Evolutionary conservation across 2,113 vertebrate species (phyloP).

Genomic region (Pithys albifrons): DNA sequence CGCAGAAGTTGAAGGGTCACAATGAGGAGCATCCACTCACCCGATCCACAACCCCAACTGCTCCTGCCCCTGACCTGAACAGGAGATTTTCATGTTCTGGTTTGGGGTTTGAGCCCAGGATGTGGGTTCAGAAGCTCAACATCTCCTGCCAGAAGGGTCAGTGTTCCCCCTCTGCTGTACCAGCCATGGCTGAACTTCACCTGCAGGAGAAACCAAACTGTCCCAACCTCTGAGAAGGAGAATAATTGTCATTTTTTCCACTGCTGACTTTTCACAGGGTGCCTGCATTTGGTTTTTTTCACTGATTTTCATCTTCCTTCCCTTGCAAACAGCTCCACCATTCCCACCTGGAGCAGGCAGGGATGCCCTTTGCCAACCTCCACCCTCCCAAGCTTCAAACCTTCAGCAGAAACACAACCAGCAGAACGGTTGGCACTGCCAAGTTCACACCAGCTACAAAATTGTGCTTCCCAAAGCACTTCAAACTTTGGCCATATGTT

Average conservation of each 20-base stretch:
- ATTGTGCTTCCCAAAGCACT: constrained; percentile 32
- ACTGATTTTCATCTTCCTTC: background rate
- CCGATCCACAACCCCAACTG: background rate
- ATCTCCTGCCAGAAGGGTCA: background rate
- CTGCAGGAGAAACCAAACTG: background rate
- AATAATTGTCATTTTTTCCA: constrained; percentile 25
- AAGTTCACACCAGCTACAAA: background rate
- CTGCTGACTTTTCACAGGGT: background rate
- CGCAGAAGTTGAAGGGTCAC: background rate
- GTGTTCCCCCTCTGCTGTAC: background rate
- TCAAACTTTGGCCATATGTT: constrained; percentile 7
- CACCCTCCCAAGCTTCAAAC: background rate
- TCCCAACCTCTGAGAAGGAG: background rate
- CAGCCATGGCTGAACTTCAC: background rate
- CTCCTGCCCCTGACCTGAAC: background rate
- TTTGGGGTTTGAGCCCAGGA: background rate
- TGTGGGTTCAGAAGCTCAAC: background rate
- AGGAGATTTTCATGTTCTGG: background rate
- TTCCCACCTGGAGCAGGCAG: background rate
- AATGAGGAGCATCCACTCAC: background rate
- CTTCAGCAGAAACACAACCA: background rate
- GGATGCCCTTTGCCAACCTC: background rate
- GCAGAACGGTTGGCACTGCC: background rate
- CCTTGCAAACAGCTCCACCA: background rate
- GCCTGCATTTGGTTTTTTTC: background rate